A percentile compares a stretch with the other conserved stretches of the same genome.
Conservation (phyloP, 2,888 invertebrate genomes). For the Drosophila atripex region DNA sequence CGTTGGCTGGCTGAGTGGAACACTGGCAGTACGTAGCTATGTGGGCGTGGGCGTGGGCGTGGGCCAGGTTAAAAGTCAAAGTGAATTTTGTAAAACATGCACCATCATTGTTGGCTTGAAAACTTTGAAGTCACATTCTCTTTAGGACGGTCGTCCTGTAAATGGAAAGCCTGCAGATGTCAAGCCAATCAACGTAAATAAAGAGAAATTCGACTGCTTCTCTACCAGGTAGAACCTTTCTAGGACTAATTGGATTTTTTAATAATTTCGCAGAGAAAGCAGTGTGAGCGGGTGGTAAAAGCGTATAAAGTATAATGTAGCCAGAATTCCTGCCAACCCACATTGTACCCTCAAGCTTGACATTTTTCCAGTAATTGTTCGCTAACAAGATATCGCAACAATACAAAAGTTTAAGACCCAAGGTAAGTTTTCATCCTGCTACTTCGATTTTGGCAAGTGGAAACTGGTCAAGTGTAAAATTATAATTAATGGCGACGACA, state of each 20-base stretch:
- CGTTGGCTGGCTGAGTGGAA: slow-evolving; percentile 23
- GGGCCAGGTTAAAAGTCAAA: slow-evolving; percentile 46
- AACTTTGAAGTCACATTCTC: slow-evolving; percentile 60
- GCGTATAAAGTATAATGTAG: neutral
- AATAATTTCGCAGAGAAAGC: slow-evolving; percentile 8
- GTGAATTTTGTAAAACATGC: slow-evolving; percentile 73
- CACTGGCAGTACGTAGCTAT: slow-evolving; percentile 42
- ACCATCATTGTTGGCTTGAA: slow-evolving; percentile 76
- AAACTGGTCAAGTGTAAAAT: slow-evolving; percentile 73
- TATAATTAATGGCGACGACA: slow-evolving; percentile 72
- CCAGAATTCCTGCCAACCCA: neutral
- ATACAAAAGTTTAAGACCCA: neutral
- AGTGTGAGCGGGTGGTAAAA: neutral
- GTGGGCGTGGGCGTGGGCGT: neutral
- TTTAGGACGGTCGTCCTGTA: slow-evolving; percentile 34
- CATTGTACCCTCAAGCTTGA: slow-evolving; percentile 1
- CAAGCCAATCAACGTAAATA: slow-evolving; percentile 21
- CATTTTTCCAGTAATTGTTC: neutral
- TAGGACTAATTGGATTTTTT: slow-evolving; percentile 28
- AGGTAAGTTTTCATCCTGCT: slow-evolving; percentile 2
- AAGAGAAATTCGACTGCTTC: slow-evolving; percentile 26
- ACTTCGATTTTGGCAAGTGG: slow-evolving; percentile 50
- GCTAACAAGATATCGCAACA: neutral
- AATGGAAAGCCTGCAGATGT: slow-evolving; percentile 2
- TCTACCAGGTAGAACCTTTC: slow-evolving; percentile 8